Evolutionary conservation across 2,113 vertebrate species (phyloP).

Genomic region (Callopanchax toddi): DNA sequence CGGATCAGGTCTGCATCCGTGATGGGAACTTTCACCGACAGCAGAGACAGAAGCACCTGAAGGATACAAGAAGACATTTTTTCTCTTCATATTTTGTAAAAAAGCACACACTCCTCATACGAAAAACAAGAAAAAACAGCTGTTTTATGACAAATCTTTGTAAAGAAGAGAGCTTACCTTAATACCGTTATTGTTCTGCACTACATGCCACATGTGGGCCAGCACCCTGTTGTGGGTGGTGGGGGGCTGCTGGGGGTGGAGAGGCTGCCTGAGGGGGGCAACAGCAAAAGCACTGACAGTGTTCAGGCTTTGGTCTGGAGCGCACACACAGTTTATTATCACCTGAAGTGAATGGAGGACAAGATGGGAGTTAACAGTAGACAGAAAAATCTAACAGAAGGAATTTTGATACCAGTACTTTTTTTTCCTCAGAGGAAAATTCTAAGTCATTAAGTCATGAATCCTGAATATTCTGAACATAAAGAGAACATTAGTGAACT

Average conservation of each 20-base stretch:
- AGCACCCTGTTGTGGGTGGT: slow-evolving; percentile 85
- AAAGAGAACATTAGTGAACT: no score
- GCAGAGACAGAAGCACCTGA: slow-evolving; percentile 87
- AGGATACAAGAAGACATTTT: background rate
- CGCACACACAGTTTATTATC: slow-evolving; percentile 95
- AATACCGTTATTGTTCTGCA: slow-evolving; percentile 97
- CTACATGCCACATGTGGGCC: slow-evolving; percentile 94
- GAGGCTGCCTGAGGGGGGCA: slow-evolving; percentile 68
- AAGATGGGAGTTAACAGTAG: background rate
- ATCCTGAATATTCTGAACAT: no score
- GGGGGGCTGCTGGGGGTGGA: slow-evolving; percentile 72
- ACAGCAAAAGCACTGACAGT: slow-evolving; percentile 88
- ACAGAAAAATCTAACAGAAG: background rate
- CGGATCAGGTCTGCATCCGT: slow-evolving; percentile 95
- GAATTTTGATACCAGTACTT: no score
- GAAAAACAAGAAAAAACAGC: background rate
- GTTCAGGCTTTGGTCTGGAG: slow-evolving; percentile 90
- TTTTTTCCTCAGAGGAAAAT: background rate
- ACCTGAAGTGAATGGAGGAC: slow-evolving; percentile 67
- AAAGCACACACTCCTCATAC: background rate
- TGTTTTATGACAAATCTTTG: background rate
- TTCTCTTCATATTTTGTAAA: background rate
- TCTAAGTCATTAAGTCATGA: background rate
- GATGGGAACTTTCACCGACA: slow-evolving; percentile 94
- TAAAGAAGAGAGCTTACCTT: slow-evolving; percentile 75